A percentile compares a stretch with the other conserved stretches of the same genome.
Evolutionary conservation across 2,797 vertebrate genomes (phyloP).

Genomic region (Pseudochirops corinnae): DNA sequence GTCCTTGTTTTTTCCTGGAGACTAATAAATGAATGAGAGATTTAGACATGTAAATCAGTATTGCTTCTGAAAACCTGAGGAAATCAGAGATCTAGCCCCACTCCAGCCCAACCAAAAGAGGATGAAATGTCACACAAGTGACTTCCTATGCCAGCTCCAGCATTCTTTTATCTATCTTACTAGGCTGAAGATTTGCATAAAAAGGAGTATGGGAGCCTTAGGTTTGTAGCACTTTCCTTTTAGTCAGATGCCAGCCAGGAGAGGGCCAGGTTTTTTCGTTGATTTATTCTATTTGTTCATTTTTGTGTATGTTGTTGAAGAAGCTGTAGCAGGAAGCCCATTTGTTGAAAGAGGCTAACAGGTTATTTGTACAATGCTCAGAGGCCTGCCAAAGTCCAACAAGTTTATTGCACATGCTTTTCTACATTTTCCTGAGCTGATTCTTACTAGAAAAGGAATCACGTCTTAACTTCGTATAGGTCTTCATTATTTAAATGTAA

Average conservation of each 20-base stretch:
- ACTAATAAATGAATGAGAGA: neutral
- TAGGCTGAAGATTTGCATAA: neutral
- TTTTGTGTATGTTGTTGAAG: too few species aligned
- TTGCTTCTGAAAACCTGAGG: neutral
- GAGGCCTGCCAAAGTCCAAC: too few species aligned
- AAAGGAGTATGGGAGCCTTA: neutral
- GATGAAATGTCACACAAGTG: neutral
- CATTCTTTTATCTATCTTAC: neutral
- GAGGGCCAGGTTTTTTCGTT: neutral
- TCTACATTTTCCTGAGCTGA: neutral
- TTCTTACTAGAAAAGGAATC: neutral
- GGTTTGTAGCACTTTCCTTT: neutral
- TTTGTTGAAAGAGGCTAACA: neutral
- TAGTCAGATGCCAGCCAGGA: neutral
- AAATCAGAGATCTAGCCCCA: neutral
- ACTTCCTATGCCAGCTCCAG: neutral
- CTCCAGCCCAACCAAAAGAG: neutral
- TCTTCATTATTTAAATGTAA: neutral
- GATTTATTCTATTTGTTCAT: neutral
- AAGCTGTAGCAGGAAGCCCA: neutral
- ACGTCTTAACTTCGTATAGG: neutral
- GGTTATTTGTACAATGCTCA: neutral
- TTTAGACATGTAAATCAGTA: neutral
- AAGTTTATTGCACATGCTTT: neutral
- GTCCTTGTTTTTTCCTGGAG: neutral